Conservation (phyloP, 2,113 vertebrate genomes). For the Ondatra zibethicus region DNA sequence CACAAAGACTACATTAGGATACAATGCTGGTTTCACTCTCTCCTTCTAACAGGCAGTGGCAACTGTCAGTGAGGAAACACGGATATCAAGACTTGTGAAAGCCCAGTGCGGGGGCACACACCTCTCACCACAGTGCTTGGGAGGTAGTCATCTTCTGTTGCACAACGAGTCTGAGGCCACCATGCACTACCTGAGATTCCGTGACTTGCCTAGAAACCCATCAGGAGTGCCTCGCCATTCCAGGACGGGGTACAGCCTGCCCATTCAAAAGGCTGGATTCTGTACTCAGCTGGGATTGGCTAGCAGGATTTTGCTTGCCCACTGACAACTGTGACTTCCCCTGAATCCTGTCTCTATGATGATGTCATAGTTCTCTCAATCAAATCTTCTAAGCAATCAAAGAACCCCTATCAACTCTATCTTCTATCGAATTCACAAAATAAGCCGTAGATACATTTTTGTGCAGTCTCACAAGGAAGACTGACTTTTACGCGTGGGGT, state of each 20-base stretch:
- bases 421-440: slow-evolving; percentile 6
- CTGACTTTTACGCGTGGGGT: neutral
- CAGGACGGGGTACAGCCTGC: neutral
- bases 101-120: no score
- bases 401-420: neutral
- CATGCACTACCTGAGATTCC: neutral
- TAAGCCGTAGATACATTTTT: neutral
- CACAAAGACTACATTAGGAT: neutral
- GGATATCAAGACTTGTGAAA: neutral
- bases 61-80: neutral
- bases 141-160: neutral
- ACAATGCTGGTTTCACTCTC: neutral
- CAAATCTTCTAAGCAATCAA: neutral
- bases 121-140: neutral
- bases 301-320: neutral
- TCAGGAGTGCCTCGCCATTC: neutral
- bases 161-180: neutral
- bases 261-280: neutral
- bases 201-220: neutral
- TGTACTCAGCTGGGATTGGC: neutral
- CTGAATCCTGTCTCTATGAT: neutral
- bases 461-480: slow-evolving; percentile 19
- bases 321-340: neutral
- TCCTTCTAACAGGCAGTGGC: neutral
- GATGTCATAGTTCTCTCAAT: neutral